Conservation (phyloP, 64 coral and sea anemone genomes). For the Exaiptasia diaphana region DNA sequence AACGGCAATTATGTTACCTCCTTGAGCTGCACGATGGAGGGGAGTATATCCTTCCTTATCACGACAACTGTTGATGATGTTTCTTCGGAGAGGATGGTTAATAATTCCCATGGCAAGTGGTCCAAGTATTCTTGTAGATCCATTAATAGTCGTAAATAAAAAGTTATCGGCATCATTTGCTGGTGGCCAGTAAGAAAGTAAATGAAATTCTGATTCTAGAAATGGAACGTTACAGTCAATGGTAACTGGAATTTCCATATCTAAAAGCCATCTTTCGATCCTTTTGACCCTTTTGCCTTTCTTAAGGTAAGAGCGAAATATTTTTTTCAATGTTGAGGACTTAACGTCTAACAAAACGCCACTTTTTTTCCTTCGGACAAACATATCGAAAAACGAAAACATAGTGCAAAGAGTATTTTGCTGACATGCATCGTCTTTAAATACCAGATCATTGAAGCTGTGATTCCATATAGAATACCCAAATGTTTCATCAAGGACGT, state of each 20-base stretch:
- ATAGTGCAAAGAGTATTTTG: background rate
- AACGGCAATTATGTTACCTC: constrained; percentile 42
- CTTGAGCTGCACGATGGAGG: constrained; percentile 56
- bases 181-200: constrained; percentile 18
- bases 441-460: no score
- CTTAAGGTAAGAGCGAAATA: background rate
- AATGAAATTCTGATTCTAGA: constrained; percentile 42
- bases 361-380: no score
- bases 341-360: no score
- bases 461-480: no score
- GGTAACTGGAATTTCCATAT: background rate
- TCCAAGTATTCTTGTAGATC: background rate
- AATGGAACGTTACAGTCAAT: constrained; percentile 30
- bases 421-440: background rate
- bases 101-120: background rate
- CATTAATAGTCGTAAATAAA: background rate
- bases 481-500: no score
- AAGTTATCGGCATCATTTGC: background rate
- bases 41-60: constrained; percentile 39
- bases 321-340: no score
- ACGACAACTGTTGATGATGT: constrained; percentile 12
- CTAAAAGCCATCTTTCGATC: constrained; percentile 16
- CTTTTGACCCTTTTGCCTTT: background rate
- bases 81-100: background rate
- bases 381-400: no score